These are phyloP conservation scores for Mystacides longicornis DNA, from an alignment of 2,888 invertebrate species.

Conservation along the genomic window DNA sequence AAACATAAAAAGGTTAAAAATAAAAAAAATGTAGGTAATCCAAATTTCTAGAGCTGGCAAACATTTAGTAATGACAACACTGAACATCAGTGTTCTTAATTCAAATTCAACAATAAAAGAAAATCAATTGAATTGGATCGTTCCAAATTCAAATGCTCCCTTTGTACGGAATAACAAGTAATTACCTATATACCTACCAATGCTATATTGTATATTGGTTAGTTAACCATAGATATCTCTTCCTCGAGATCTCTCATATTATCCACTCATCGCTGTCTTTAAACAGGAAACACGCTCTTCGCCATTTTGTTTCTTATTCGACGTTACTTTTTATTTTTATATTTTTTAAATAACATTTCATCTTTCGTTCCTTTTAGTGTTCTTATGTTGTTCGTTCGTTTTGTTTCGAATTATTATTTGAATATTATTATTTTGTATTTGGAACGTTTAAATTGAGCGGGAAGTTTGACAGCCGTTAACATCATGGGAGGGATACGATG, in stretches of 20 bases:
- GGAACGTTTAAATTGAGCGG: conserved; percentile 22
- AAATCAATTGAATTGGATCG: conserved; percentile 9
- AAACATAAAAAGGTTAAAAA: too few species aligned
- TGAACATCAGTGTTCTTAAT: background rate
- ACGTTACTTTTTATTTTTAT: conserved; percentile 1
- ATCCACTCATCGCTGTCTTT: conserved; percentile 8
- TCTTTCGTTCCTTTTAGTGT: conserved; percentile 13
- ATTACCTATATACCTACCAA: background rate
- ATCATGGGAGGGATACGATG: conserved; percentile 16
- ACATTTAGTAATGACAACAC: too few species aligned
- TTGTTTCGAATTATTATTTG: conserved; percentile 9
- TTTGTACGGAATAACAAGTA: conserved; percentile 7
- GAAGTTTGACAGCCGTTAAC: conserved; percentile 22
- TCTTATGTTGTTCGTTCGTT: conserved; percentile 19
- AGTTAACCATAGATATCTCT: conserved; percentile 4
- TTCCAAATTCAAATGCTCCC: conserved; percentile 22
- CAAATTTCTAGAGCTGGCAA: too few species aligned
- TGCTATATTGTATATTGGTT: background rate
- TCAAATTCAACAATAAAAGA: background rate
- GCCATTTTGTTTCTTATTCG: conserved; percentile 18
- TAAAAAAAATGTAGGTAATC: too few species aligned
- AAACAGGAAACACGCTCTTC: conserved; percentile 18
- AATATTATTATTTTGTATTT: background rate
- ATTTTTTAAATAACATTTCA: background rate
- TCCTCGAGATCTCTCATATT: conserved; percentile 9